Evolutionary conservation across 1,140 invertebrate species (phyloP).

Genomic region (Leucophenga varia): DNA sequence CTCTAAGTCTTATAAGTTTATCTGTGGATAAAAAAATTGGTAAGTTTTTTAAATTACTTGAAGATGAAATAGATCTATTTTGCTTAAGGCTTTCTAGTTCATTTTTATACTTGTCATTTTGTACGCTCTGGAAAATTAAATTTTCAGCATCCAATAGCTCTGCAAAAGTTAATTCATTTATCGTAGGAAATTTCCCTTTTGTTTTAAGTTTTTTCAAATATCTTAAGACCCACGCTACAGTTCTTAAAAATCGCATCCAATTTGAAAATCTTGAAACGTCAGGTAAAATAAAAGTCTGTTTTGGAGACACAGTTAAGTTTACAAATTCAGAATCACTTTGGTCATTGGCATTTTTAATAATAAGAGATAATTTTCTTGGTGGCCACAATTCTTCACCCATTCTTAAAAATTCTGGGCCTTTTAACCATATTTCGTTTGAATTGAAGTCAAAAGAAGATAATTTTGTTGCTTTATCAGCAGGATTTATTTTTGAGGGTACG

Average conservation of each 20-base stretch:
- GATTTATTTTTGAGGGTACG: conserved; percentile 28
- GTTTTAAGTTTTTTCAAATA: neutral
- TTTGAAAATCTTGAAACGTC: conserved; percentile 8
- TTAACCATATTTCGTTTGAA: conserved; percentile 8
- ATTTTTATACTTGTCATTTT: neutral
- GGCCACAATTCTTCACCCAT: neutral
- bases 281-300: neutral
- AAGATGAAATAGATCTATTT: neutral
- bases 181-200: neutral
- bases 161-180: neutral
- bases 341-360: neutral
- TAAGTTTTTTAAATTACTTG: neutral
- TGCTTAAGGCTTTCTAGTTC: neutral
- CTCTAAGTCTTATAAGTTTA: neutral
- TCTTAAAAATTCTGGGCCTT: conserved; percentile 6
- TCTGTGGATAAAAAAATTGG: neutral
- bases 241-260: conserved; percentile 11
- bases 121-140: conserved; percentile 4
- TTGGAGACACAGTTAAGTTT: neutral
- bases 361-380: conserved; percentile 2
- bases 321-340: conserved; percentile 1
- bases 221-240: conserved; percentile 1
- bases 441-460: conserved; percentile 5
- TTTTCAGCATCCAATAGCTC: conserved; percentile 10
- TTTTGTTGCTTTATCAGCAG: conserved; percentile 39